These are phyloP conservation scores for Agelas oroides DNA, from an alignment of 37 sponge, comb jelly and placozoan species.

Conservation along the genomic window DNA sequence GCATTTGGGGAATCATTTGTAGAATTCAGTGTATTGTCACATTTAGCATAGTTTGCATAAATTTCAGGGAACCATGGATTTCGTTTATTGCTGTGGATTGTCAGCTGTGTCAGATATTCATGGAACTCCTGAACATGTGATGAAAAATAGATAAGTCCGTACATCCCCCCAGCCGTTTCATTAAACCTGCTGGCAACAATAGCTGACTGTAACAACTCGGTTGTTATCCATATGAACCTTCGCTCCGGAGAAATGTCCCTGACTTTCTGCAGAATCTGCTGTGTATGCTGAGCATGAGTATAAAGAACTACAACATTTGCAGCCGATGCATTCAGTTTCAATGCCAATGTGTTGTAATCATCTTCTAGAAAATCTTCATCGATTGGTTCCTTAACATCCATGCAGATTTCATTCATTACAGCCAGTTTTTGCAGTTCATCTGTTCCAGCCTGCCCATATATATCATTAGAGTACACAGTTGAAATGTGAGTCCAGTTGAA, in stretches of 20 bases:
- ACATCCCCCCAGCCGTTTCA: conserved; percentile 43
- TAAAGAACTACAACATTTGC: conserved; percentile 52
- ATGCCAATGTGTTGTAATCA: conserved; percentile 1
- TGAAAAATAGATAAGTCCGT: conserved; percentile 40
- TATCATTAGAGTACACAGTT: conserved; percentile 23
- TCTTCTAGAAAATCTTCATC: neutral
- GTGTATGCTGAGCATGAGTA: neutral
- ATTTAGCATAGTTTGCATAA: neutral
- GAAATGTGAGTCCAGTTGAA: conserved; percentile 69
- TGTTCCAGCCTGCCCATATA: conserved; percentile 59
- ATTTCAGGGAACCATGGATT: conserved; percentile 65
- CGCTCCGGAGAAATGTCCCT: neutral
- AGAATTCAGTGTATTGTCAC: neutral
- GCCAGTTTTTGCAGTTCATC: conserved; percentile 30
- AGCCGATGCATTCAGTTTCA: neutral
- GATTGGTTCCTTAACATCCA: conserved; percentile 21
- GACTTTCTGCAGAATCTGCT: neutral
- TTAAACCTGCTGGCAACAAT: neutral
- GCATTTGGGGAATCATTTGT: neutral
- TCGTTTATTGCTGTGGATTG: conserved; percentile 39
- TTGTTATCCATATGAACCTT: conserved; percentile 75
- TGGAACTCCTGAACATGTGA: conserved; percentile 13
- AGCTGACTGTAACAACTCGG: conserved; percentile 54
- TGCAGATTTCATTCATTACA: conserved; percentile 30
- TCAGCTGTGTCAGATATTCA: conserved; percentile 50